Conservation (phyloP, 2,797 vertebrate species). For the Macropus fuliginosus region DNA sequence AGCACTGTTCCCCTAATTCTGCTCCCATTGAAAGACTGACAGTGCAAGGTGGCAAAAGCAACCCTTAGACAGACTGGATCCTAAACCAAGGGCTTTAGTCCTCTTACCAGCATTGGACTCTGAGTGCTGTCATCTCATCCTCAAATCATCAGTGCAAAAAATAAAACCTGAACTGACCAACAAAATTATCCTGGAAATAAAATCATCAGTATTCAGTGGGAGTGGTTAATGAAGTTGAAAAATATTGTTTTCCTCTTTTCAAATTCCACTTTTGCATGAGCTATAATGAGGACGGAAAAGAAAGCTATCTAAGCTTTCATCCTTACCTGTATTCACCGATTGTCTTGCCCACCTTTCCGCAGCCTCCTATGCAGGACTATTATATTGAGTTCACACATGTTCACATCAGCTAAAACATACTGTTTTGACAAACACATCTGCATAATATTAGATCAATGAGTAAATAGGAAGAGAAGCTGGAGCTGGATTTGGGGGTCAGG, state of each 20-base stretch:
- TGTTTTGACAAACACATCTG: background rate
- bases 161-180: constrained; percentile 37
- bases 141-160: background rate
- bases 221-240: background rate
- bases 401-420: background rate
- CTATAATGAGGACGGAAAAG: constrained; percentile 30
- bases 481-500: background rate
- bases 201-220: background rate
- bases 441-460: background rate
- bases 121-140: background rate
- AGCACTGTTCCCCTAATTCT: constrained; percentile 16
- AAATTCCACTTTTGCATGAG: constrained; percentile 47
- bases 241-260: constrained; percentile 2
- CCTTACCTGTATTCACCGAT: background rate
- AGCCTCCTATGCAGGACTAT: background rate
- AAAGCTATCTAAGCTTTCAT: background rate
- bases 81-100: background rate
- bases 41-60: background rate
- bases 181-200: constrained; percentile 45
- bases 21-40: background rate
- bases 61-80: background rate
- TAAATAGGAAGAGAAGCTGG: background rate
- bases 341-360: background rate
- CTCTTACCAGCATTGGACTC: background rate
- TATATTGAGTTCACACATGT: background rate